phyloP scores from a whole-genome alignment of 2,888 invertebrate species.

The Eupithecia subumbrata region DNA sequence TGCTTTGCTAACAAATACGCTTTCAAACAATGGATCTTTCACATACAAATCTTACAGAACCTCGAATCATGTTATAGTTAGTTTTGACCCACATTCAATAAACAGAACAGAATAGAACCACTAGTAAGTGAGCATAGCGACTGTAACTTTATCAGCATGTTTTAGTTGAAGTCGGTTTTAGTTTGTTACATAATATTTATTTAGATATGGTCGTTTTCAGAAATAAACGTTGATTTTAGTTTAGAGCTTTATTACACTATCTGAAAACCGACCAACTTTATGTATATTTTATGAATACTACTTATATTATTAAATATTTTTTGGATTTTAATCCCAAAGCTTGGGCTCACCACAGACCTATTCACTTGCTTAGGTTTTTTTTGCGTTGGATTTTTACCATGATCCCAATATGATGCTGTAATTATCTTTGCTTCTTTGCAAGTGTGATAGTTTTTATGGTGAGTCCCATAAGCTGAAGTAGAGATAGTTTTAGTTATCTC shows the following conservation, averaged over 20 bases:
- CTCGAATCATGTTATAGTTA: slow-evolving; percentile 29
- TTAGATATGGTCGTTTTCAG: slow-evolving; percentile 13
- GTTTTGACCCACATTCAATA: slow-evolving; percentile 13
- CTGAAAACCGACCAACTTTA: background rate
- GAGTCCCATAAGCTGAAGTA: slow-evolving; percentile 17
- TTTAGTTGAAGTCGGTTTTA: slow-evolving; percentile 7
- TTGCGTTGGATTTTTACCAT: background rate
- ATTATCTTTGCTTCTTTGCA: background rate
- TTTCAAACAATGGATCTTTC: slow-evolving; percentile 44
- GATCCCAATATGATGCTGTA: background rate
- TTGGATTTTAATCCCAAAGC: slow-evolving; percentile 5
- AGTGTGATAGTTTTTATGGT: slow-evolving; percentile 11
- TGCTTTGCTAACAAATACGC: slow-evolving; percentile 44
- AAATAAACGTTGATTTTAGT: slow-evolving; percentile 1
- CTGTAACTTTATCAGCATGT: slow-evolving; percentile 38
- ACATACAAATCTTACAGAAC: slow-evolving; percentile 34
- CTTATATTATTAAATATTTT: background rate
- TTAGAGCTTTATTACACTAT: background rate
- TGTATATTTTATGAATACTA: background rate
- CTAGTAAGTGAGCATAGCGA: slow-evolving; percentile 39
- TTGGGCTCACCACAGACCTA: slow-evolving; percentile 24
- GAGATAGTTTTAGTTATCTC: slow-evolving; percentile 4
- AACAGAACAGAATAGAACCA: slow-evolving; percentile 5
- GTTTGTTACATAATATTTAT: background rate
- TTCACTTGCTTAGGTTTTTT: background rate